A percentile compares a stretch with the other conserved stretches of the same genome.
These are phyloP conservation scores for Lutjanus argentimaculatus DNA, from an alignment of 2,797 vertebrate species.

Conservation along the genomic window DNA sequence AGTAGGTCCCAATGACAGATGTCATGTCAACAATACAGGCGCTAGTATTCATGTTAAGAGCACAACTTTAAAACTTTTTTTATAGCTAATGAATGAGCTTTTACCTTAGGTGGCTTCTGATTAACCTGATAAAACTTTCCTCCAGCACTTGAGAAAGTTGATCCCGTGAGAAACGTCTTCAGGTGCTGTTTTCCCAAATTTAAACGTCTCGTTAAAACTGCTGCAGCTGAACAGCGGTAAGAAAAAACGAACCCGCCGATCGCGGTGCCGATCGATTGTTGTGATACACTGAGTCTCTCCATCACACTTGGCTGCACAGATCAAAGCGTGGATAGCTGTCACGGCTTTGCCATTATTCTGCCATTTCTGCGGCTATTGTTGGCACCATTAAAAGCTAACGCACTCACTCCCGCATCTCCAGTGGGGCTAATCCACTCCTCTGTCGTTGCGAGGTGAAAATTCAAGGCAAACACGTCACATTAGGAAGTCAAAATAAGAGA, in stretches of 20 bases:
- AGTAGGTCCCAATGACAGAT: constrained; percentile 10
- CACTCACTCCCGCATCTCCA: not conserved
- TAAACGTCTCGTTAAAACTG: constrained; percentile 27
- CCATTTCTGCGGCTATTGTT: constrained; percentile 45
- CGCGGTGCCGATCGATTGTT: not conserved
- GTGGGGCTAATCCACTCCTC: constrained; percentile 9
- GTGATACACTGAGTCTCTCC: constrained; percentile 46
- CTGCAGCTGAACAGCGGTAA: not conserved
- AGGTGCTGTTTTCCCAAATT: constrained; percentile 55
- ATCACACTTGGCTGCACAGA: constrained; percentile 68
- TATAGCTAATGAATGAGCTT: not conserved
- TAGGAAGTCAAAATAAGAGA: not conserved
- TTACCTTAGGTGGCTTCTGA: not conserved
- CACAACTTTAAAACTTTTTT: not conserved
- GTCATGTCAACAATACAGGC: constrained; percentile 18
- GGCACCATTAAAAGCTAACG: constrained; percentile 18
- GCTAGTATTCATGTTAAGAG: constrained; percentile 9
- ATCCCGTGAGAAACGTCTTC: constrained; percentile 54
- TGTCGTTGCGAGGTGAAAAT: not conserved
- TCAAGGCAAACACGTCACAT: not conserved
- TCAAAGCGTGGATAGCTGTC: constrained; percentile 67
- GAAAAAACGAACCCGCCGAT: not conserved
- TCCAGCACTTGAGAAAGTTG: constrained; percentile 22
- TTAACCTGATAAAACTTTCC: constrained; percentile 26
- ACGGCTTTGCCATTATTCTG: constrained; percentile 56